These are phyloP conservation scores for Tautogolabrus adspersus DNA, from an alignment of 2,113 vertebrate species.

Conservation along the genomic window DNA sequence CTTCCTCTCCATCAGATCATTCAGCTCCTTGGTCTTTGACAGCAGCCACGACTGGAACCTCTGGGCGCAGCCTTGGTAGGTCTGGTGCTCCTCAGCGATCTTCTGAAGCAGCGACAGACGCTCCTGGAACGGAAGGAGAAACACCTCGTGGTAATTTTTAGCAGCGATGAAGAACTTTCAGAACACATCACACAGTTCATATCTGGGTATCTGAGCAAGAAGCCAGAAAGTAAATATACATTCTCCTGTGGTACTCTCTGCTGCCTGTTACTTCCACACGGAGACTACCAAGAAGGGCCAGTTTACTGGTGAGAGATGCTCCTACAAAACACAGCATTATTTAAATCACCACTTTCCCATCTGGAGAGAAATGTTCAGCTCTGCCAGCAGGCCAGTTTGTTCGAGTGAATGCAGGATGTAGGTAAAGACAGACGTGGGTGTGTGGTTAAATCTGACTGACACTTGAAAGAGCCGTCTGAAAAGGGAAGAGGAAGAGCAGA, in stretches of 20 bases:
- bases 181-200: slow-evolving; percentile 12
- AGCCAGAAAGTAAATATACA: not conserved
- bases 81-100: slow-evolving; percentile 88
- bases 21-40: slow-evolving; percentile 84
- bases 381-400: not conserved
- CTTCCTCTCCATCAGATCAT: slow-evolving; percentile 76
- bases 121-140: slow-evolving; percentile 79
- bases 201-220: slow-evolving; percentile 7
- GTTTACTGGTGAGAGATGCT: not conserved
- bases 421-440: not conserved
- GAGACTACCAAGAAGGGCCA: not conserved
- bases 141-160: slow-evolving; percentile 28
- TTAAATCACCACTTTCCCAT: slow-evolving; percentile 11
- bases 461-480: slow-evolving; percentile 27
- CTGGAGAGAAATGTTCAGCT: not conserved
- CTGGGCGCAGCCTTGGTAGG: slow-evolving; percentile 75
- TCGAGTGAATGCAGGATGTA: slow-evolving; percentile 4
- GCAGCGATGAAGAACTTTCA: not conserved
- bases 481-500: not conserved
- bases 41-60: slow-evolving; percentile 90
- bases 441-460: slow-evolving; percentile 18
- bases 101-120: slow-evolving; percentile 86
- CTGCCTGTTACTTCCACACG: slow-evolving; percentile 6
- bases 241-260: slow-evolving; percentile 7
- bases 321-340: slow-evolving; percentile 11